phyloP scores from a whole-genome alignment of 2,113 vertebrate species.

The Cyphomyrus discorhynchus region DNA sequence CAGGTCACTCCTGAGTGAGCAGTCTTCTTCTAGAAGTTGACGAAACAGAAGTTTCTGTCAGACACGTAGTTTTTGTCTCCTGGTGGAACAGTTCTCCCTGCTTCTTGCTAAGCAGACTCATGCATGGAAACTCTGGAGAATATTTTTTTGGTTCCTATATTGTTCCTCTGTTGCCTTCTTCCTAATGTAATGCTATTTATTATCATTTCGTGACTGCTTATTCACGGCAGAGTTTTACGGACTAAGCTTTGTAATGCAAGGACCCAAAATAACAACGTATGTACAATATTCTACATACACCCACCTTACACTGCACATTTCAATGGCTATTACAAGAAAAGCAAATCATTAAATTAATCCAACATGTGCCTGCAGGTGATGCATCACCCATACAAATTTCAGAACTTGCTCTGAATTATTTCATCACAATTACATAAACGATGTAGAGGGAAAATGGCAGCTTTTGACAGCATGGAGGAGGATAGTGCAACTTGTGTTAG shows the following conservation, averaged over 20 bases:
- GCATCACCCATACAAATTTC: background rate
- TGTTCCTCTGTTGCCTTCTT: background rate
- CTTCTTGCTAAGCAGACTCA: background rate
- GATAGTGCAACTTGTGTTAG: background rate
- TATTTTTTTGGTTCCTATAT: background rate
- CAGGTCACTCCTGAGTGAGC: background rate
- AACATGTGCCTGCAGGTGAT: background rate
- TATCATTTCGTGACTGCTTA: background rate
- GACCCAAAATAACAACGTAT: background rate
- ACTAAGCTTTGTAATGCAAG: background rate
- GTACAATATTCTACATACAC: background rate
- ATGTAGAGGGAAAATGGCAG: background rate
- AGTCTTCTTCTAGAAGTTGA: background rate
- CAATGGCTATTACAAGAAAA: background rate
- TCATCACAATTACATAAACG: background rate
- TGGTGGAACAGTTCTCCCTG: background rate
- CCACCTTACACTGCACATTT: background rate
- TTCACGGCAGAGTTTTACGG: background rate
- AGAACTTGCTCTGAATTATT: background rate
- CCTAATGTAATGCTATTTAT: background rate
- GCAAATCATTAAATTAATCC: background rate
- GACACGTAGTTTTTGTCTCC: background rate
- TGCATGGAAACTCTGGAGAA: background rate
- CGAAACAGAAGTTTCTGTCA: background rate
- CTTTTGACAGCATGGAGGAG: background rate